Evolutionary conservation across 2,888 invertebrate species (phyloP), one percentile per base, ranked within the genome.

Genomic region (Idaea dimidiata): DNA sequence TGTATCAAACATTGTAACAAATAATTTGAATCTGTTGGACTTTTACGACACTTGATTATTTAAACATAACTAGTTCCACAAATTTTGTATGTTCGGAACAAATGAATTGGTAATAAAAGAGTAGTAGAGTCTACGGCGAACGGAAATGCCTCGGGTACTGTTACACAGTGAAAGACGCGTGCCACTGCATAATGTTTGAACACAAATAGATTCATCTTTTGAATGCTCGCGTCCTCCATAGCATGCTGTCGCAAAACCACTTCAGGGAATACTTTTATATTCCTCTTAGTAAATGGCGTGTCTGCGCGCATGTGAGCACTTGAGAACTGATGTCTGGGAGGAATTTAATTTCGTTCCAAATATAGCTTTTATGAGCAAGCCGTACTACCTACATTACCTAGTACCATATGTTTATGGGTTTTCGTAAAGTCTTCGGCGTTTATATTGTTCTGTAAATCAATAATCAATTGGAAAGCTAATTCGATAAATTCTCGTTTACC

Each of bases 161-260:
- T 87, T 88, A 87, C 87, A 88, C 86, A 88, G 88, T 87, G 82
- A 84, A 77, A 87, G 84, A 83, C 84, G 89, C 89, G 89, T 90
- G 91, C 80, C 76, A 79, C 75, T 78, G 91, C 91, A 91, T 91
- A 91, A 91, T 89, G 86, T 90, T 90, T 79, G 82, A 80, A 83
- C 85, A 79, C 82, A 87, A 88, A 90, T 89, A 90, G 88, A 87
- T 81, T 77, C 77, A 74, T 83, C 86, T 82, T 85, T 81, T 80
- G 82, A 83, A 78, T 78, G 77, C 69, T 66, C 75, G 62, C 79
- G 78, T 76, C 77, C 82, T 82, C 78, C 80, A 78, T 79, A 80
- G 84, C 84, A 82, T 82, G 82, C 82, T 86, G 86, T 87, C 84
- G 88, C 87, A 79, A 88, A 88, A 82, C 83, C 82, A 83, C 83